Percentiles rank a stretch among this genome's conserved stretches.
Evolutionary conservation across 2,113 vertebrate genomes (phyloP).

Genomic region (Diphyllodes magnificus): DNA sequence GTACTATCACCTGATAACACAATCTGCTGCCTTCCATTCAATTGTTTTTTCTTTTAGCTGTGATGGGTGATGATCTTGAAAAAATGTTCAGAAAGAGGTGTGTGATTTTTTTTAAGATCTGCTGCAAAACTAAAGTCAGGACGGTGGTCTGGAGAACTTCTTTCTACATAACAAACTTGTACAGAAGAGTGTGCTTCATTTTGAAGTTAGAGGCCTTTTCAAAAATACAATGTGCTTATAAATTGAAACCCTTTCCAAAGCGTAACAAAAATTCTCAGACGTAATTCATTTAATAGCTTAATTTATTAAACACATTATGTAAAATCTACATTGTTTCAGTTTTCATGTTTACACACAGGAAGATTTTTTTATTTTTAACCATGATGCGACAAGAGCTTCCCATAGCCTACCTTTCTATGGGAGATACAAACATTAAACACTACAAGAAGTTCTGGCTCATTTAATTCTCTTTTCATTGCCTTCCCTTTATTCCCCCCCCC

Average conservation of each 20-base stretch:
- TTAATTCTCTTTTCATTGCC: neutral
- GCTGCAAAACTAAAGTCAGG: neutral
- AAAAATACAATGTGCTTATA: neutral
- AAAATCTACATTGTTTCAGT: slow-evolving; percentile 50
- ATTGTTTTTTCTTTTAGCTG: neutral
- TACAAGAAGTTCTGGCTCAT: neutral
- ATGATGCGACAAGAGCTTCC: neutral
- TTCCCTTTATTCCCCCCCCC: neutral
- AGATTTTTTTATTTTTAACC: neutral
- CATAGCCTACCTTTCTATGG: neutral
- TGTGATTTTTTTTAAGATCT: neutral
- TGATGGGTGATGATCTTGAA: accelerated
- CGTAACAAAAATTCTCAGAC: slow-evolving; percentile 35
- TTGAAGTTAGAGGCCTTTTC: neutral
- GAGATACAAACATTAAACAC: neutral
- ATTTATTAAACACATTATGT: slow-evolving; percentile 23
- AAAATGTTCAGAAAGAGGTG: neutral
- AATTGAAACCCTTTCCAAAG: slow-evolving; percentile 28
- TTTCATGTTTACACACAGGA: slow-evolving; percentile 73
- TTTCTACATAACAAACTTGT: neutral
- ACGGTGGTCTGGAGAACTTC: neutral
- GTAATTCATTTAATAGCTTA: slow-evolving; percentile 66
- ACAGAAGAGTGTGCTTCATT: neutral
- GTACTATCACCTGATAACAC: neutral
- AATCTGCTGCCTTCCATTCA: neutral